Conservation (phyloP, 2,113 vertebrate species). For the Mandrillus leucophaeus region DNA sequence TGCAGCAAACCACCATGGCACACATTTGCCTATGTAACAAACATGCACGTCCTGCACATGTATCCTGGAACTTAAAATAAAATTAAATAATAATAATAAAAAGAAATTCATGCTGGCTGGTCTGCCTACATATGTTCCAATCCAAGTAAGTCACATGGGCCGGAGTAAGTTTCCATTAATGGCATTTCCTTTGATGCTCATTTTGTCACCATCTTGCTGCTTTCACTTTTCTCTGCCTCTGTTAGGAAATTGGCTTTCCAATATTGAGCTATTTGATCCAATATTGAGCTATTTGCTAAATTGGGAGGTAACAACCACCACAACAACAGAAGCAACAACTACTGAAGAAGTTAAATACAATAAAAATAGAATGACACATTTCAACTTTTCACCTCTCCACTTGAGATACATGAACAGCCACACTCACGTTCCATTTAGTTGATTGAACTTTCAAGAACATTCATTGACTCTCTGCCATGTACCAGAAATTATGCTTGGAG, state of each 20-base stretch:
- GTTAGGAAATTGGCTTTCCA: neutral
- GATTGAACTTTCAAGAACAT: neutral
- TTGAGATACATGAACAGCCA: slow-evolving; percentile 8
- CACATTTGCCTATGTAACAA: too few species aligned
- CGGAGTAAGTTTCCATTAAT: neutral
- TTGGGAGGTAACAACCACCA: neutral
- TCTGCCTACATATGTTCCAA: neutral
- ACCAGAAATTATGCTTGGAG: neutral
- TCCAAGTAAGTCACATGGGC: neutral
- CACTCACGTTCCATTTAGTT: neutral
- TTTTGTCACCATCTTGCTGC: neutral
- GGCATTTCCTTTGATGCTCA: neutral
- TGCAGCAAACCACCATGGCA: too few species aligned
- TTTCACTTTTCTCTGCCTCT: neutral
- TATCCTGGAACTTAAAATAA: neutral
- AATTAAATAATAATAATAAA: neutral
- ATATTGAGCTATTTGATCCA: neutral
- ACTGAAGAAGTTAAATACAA: neutral
- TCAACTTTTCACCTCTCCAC: neutral
- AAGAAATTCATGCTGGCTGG: neutral
- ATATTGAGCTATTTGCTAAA: neutral
- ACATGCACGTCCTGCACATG: too few species aligned
- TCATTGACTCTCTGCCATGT: neutral
- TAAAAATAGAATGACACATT: neutral
- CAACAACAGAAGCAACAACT: neutral